Evolutionary conservation across 2,888 invertebrate genomes (phyloP), one percentile per base, ranked within the genome.

Genomic region (Augiades crinisus): DNA sequence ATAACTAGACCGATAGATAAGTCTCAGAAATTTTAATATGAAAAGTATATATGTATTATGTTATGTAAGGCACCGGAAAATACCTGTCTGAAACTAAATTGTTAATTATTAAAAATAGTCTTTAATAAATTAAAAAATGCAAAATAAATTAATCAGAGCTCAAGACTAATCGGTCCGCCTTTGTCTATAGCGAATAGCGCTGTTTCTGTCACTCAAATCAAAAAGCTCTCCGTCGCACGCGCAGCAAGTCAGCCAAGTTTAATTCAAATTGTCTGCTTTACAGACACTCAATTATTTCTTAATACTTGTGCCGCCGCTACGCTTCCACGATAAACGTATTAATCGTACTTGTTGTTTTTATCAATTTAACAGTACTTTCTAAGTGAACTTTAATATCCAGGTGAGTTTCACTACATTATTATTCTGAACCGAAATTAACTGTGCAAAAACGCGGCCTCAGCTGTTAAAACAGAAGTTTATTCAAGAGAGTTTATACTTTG

Each of bases 231-330:
- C 46, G 65, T 75, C 79, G 65, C 75, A 72, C 72, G 70, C 72
- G 67, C 67, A 66, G 59, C 65, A 60, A 61, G 65, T 68, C 10
- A 10, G 27, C 10, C 27, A 27, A 27, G 27, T 65, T 65, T 63
- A 70, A 67, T 72, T 75, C 72, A 73, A 77, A 75, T 72, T 75
- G 70, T 63, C 62, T 62, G 65, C 57, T 62, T 63, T 60, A 66
- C 58, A 56, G 60, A 60, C 63, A 63, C 68, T 70, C 72, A 73
- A 73, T 73, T 72, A 72, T 67, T 71, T 72, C 70, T 72, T 66
- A 70, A 62, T 69, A 67, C 64, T 74, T 67, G 67, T 57, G 58
- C 65, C 56, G 59, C 49, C 46, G 43, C 65, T 70, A 63, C 67
- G 65, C 62, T 63, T 59, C 65, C 57, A 36, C 55, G 50, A 53